These are phyloP conservation scores for Nomada goodeniana DNA, from an alignment of 2,888 invertebrate species.

Conservation along the genomic window DNA sequence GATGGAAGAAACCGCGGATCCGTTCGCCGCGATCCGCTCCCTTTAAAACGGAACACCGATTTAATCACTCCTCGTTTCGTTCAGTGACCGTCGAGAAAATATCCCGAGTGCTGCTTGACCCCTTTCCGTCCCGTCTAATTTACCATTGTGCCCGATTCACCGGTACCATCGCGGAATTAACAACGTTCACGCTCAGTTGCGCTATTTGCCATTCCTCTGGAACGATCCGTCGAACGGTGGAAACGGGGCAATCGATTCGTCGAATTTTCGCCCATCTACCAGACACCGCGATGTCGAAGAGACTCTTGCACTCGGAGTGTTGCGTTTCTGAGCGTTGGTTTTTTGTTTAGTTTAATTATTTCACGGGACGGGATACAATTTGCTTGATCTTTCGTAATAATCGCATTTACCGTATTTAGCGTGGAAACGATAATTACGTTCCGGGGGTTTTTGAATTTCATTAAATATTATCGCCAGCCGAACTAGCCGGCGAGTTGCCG, in stretches of 20 bases:
- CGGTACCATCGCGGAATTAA: neutral
- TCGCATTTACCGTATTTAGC: too few relatives aligned
- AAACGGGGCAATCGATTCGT: too few relatives aligned
- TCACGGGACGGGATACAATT: too few relatives aligned
- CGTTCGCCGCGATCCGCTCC: conserved; percentile 14
- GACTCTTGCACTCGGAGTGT: too few relatives aligned
- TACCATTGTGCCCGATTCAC: neutral
- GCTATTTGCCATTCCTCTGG: neutral
- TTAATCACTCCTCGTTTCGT: conserved; percentile 39
- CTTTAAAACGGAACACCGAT: conserved; percentile 52
- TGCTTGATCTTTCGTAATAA: too few relatives aligned
- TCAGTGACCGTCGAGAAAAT: neutral
- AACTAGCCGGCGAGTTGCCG: neutral
- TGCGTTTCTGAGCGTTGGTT: too few relatives aligned
- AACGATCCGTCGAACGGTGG: neutral
- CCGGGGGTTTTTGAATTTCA: too few relatives aligned
- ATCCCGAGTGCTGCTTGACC: conserved; percentile 2
- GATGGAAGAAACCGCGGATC: conserved; percentile 8
- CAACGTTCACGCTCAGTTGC: neutral
- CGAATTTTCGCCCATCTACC: too few relatives aligned
- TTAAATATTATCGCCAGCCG: neutral
- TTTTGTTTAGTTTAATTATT: too few relatives aligned
- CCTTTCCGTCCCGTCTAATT: conserved; percentile 9
- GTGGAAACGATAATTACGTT: too few relatives aligned
- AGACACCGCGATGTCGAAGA: too few relatives aligned